Evolutionary conservation across 2,797 vertebrate species (phyloP).

Genomic region (Gymnodraco acuticeps): DNA sequence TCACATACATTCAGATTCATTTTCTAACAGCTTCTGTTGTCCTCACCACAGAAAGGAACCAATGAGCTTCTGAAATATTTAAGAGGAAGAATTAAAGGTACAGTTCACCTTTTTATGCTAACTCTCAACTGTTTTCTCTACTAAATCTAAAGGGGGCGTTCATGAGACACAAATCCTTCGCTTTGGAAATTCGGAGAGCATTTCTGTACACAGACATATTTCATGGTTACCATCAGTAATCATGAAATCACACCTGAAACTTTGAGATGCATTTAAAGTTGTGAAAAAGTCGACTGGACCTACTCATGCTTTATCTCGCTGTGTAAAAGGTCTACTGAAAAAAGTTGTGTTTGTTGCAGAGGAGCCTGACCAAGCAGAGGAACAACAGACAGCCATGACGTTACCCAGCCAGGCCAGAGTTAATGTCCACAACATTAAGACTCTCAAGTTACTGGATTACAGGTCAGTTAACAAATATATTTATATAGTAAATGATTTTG

Average conservation of each 20-base stretch:
- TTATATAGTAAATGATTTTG: background rate
- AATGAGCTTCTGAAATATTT: slow-evolving; percentile 94
- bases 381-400: slow-evolving; percentile 89
- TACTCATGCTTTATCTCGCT: too few species aligned
- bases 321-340: too few species aligned
- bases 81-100: slow-evolving; percentile 94
- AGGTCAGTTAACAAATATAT: slow-evolving; percentile 78
- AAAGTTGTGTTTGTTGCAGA: slow-evolving; percentile 73
- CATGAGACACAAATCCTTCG: background rate
- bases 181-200: too few species aligned
- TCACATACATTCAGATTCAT: background rate
- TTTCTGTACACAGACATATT: too few species aligned
- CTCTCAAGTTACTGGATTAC: slow-evolving; percentile 89
- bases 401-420: slow-evolving; percentile 91
- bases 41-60: slow-evolving; percentile 91
- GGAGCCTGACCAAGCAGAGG: slow-evolving; percentile 68
- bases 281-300: too few species aligned
- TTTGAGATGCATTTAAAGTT: too few species aligned
- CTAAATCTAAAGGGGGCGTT: background rate
- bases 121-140: background rate
- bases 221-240: too few species aligned
- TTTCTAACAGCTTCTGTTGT: slow-evolving; percentile 18
- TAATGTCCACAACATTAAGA: slow-evolving; percentile 87
- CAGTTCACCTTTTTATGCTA: slow-evolving; percentile 14
- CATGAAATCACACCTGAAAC: too few species aligned